Percentiles rank a stretch among this genome's conserved stretches.
These are phyloP conservation scores for Drosophila siamana DNA, from an alignment of 2,888 invertebrate genomes.

Conservation along the genomic window DNA sequence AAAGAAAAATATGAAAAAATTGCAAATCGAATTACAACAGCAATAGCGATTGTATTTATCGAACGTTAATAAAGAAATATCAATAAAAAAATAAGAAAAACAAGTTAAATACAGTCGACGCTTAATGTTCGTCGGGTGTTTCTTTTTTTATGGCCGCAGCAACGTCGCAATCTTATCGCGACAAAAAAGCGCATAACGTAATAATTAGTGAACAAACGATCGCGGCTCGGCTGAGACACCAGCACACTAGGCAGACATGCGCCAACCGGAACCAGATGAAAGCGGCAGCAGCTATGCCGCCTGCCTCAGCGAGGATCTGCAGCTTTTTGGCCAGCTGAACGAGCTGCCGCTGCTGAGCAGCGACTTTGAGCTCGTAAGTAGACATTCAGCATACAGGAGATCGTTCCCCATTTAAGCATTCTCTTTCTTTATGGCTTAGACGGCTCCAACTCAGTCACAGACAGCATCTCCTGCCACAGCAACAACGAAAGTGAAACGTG, in stretches of 20 bases:
- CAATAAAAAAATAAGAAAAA: conserved; percentile 12
- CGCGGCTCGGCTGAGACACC: conserved; percentile 1
- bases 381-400: too few species aligned
- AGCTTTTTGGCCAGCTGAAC: conserved; percentile 55
- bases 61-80: conserved; percentile 9
- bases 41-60: conserved; percentile 37
- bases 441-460: too few species aligned
- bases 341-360: conserved; percentile 15
- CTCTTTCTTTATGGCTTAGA: too few species aligned
- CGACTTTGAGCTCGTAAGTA: conserved; percentile 24
- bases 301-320: conserved; percentile 56
- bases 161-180: conserved; percentile 49
- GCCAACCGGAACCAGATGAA: conserved; percentile 4
- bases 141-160: conserved; percentile 15
- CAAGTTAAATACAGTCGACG: not conserved
- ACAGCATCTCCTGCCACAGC: not conserved
- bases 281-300: conserved; percentile 37
- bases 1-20: conserved; percentile 35
- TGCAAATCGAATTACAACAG: conserved; percentile 44
- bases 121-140: conserved; percentile 9
- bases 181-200: conserved; percentile 21
- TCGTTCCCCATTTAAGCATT: too few species aligned
- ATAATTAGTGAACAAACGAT: conserved; percentile 17
- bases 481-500: not conserved
- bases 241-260: conserved; percentile 35